Conservation (phyloP, 2,888 invertebrate genomes). For the Polietes domitor region DNA sequence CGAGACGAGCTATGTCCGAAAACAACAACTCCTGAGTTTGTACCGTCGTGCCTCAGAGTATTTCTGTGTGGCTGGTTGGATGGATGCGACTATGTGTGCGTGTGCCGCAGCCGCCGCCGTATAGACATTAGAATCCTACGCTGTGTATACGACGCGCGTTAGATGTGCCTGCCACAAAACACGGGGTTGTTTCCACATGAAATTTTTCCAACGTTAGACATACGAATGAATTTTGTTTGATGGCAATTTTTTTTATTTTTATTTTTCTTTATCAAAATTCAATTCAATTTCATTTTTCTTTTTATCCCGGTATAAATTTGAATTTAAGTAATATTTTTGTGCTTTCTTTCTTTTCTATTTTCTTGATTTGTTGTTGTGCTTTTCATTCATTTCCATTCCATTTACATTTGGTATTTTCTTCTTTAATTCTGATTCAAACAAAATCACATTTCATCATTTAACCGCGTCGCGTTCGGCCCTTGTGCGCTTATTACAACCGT, state of each 20-base stretch:
- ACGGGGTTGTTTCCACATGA: constrained; percentile 10
- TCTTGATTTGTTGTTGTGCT: neutral
- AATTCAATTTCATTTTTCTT: neutral
- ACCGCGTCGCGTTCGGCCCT: neutral
- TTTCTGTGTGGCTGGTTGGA: neutral
- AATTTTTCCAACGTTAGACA: constrained; percentile 19
- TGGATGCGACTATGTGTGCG: neutral
- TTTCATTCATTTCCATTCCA: neutral
- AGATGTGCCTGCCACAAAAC: constrained; percentile 19
- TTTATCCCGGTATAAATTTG: neutral
- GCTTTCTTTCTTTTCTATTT: no score
- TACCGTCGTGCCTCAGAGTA: no score
- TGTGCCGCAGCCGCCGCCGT: neutral
- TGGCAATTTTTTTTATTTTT: neutral
- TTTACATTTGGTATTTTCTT: neutral
- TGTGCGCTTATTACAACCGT: constrained; percentile 62
- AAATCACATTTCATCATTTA: constrained; percentile 25
- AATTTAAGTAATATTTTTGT: neutral
- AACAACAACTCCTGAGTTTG: no score
- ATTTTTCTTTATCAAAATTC: neutral
- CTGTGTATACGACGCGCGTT: constrained; percentile 25
- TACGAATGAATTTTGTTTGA: constrained; percentile 8
- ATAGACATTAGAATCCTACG: constrained; percentile 25
- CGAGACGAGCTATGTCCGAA: no score
- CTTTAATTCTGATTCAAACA: neutral